Percentiles rank a stretch among this genome's conserved stretches.
Evolutionary conservation across 1,140 invertebrate genomes (phyloP).

Genomic region (Drosophila ercepeae): DNA sequence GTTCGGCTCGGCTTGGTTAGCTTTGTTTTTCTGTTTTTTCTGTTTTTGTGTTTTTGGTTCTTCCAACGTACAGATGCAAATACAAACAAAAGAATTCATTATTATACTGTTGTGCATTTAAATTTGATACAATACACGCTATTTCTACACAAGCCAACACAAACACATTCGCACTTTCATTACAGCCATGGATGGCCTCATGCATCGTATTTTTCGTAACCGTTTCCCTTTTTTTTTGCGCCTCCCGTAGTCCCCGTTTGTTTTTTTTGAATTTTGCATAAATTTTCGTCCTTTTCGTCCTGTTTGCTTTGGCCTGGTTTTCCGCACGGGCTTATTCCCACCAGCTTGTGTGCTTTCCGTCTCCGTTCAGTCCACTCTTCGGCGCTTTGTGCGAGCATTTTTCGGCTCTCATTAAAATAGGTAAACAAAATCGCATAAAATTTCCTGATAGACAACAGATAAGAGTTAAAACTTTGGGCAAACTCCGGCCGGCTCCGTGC

Average conservation of each 20-base stretch:
- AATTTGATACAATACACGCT: conserved; percentile 80
- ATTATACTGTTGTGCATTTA: conserved; percentile 76
- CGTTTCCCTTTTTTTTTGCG: conserved; percentile 9
- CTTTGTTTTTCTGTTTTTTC: conserved; percentile 15
- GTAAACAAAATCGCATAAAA: conserved; percentile 81
- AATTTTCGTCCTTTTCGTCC: conserved; percentile 73
- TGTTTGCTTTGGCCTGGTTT: conserved; percentile 81
- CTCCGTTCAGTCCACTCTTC: conserved; percentile 15
- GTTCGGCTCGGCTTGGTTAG: conserved; percentile 30
- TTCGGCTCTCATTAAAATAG: conserved; percentile 80
- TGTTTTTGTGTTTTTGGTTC: conserved; percentile 27
- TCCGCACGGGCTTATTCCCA: conserved; percentile 55
- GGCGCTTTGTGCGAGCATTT: conserved; percentile 56
- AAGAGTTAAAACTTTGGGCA: conserved; percentile 76
- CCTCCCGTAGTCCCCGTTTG: conserved; percentile 28
- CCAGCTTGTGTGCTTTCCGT: conserved; percentile 34
- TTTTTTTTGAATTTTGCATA: conserved; percentile 79
- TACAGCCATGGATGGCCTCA: conserved; percentile 47
- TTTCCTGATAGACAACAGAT: conserved; percentile 80
- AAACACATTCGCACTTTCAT: conserved; percentile 34
- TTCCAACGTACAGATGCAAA: conserved; percentile 55
- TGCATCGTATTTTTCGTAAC: conserved; percentile 46
- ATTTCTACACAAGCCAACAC: conserved; percentile 63
- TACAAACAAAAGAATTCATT: conserved; percentile 80
- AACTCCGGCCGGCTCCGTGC: conserved; percentile 35